Conservation (phyloP, 2,113 vertebrate species). For the Gallinago undulata region DNA sequence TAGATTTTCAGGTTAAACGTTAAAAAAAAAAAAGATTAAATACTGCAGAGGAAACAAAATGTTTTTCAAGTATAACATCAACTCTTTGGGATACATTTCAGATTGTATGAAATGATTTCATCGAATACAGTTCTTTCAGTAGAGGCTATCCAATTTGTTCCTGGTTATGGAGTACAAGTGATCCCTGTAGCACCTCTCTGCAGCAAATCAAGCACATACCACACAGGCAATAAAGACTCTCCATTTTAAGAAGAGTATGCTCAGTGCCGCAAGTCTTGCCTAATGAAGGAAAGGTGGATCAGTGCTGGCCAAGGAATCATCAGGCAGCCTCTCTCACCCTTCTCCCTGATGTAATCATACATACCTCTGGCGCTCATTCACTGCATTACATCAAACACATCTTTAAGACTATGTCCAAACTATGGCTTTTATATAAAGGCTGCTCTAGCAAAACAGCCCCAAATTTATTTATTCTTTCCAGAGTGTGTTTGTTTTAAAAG, state of each 20-base stretch:
- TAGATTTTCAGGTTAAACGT: background rate
- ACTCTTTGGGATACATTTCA: background rate
- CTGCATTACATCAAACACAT: background rate
- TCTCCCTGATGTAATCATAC: constrained; percentile 20
- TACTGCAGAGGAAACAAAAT: background rate
- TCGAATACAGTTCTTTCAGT: background rate
- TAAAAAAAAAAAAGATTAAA: background rate
- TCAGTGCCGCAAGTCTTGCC: background rate
- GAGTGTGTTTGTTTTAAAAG: background rate
- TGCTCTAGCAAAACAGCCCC: background rate
- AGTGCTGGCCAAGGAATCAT: background rate
- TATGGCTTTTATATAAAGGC: constrained; percentile 2
- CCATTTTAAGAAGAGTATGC: constrained; percentile 67
- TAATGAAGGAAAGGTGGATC: constrained; percentile 2
- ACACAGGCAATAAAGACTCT: background rate
- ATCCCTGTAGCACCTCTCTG: background rate
- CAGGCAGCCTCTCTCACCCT: constrained; percentile 21
- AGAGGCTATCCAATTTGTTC: background rate
- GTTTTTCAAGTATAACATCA: background rate
- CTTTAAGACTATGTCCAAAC: background rate
- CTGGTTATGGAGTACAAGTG: constrained; percentile 3
- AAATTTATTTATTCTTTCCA: background rate
- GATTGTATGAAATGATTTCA: background rate
- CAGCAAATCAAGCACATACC: background rate
- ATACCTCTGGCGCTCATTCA: background rate